These are phyloP conservation scores for Aporophyla lueneburgensis DNA, from an alignment of 2,888 invertebrate genomes.

Conservation along the genomic window DNA sequence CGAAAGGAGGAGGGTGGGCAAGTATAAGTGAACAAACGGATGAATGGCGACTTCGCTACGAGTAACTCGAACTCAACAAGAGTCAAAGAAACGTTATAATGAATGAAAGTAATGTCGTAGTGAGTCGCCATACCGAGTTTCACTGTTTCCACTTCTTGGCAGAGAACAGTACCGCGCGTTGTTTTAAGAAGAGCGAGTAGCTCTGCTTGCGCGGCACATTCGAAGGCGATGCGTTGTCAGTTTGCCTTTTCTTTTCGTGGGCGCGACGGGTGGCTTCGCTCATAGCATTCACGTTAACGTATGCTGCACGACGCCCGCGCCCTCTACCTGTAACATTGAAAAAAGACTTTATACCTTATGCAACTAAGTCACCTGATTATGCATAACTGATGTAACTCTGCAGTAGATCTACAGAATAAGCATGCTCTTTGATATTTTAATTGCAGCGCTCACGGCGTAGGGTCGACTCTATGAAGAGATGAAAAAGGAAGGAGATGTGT, in stretches of 20 bases:
- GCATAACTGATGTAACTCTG: background rate
- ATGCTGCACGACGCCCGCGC: conserved; percentile 75
- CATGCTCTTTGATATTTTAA: background rate
- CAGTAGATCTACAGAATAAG: background rate
- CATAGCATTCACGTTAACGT: conserved; percentile 65
- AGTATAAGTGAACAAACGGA: conserved; percentile 72
- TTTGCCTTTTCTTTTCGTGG: conserved; percentile 66
- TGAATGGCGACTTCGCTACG: conserved; percentile 70
- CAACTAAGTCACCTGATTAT: background rate
- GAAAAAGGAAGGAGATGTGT: background rate
- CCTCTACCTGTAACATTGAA: conserved; percentile 72
- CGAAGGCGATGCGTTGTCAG: conserved; percentile 56
- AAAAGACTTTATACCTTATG: background rate
- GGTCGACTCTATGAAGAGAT: background rate
- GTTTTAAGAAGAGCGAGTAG: conserved; percentile 89
- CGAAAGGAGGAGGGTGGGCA: conserved; percentile 86
- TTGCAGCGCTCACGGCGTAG: background rate
- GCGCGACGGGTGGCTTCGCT: conserved; percentile 70
- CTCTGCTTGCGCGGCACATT: conserved; percentile 83
- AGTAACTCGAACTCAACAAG: conserved; percentile 63
- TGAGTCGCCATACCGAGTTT: conserved; percentile 60
- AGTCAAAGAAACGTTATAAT: conserved; percentile 28
- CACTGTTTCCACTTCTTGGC: conserved; percentile 90
- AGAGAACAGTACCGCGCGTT: conserved; percentile 89
- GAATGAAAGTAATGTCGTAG: conserved; percentile 51